Evolutionary conservation across 1,140 invertebrate species (phyloP).

Genomic region (Megathymus violae): DNA sequence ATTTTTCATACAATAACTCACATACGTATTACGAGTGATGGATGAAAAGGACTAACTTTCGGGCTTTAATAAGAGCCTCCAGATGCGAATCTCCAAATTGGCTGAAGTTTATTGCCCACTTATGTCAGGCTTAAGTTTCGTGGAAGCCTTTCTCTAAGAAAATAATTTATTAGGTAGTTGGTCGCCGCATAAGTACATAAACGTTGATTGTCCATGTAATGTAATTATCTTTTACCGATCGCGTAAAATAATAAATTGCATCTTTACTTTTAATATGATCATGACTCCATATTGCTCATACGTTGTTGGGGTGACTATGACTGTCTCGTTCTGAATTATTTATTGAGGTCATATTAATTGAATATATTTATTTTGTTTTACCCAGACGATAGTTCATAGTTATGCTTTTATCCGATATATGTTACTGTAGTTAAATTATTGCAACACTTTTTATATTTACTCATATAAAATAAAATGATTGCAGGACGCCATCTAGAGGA

Average conservation of each 20-base stretch:
- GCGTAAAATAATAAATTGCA: not conserved
- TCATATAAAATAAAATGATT: too few relatives aligned
- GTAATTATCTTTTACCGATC: constrained; percentile 41
- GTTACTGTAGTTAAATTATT: too few relatives aligned
- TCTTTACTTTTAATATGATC: constrained; percentile 38
- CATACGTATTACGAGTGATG: constrained; percentile 83
- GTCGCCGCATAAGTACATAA: constrained; percentile 61
- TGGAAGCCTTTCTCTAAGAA: constrained; percentile 75
- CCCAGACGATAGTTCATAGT: too few relatives aligned
- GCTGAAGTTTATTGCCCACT: constrained; percentile 83
- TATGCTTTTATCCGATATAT: too few relatives aligned
- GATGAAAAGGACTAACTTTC: constrained; percentile 84
- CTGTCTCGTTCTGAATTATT: too few relatives aligned
- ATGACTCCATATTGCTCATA: too few relatives aligned
- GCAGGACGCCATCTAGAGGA: too few relatives aligned
- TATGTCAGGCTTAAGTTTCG: constrained; percentile 83
- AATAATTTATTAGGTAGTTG: constrained; percentile 81
- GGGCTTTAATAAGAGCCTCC: constrained; percentile 83
- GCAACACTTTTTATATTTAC: too few relatives aligned
- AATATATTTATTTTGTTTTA: too few relatives aligned
- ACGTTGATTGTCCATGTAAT: constrained; percentile 56
- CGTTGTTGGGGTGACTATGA: too few relatives aligned
- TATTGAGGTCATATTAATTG: too few relatives aligned
- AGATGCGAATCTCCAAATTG: constrained; percentile 84
- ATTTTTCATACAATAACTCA: constrained; percentile 84